These are phyloP conservation scores for Aptenodytes forsteri DNA, from an alignment of 2,113 vertebrate genomes.

Conservation along the genomic window DNA sequence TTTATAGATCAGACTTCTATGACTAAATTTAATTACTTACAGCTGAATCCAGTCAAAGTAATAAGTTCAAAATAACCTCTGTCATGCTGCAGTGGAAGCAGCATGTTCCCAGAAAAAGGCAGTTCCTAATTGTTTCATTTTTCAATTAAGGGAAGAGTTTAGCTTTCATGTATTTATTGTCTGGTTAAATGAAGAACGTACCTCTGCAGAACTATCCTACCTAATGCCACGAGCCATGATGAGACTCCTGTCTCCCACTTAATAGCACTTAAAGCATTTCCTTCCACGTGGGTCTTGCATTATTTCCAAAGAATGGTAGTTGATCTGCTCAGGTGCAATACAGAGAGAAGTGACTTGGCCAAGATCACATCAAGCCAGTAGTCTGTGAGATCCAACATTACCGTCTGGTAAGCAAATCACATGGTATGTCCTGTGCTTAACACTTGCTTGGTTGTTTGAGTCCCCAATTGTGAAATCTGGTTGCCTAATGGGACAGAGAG, in stretches of 20 bases:
- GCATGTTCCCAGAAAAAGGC: slow-evolving; percentile 3
- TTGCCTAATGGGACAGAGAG: background rate
- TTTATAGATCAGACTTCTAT: slow-evolving; percentile 77
- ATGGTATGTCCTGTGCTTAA: background rate
- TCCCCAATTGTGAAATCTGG: background rate
- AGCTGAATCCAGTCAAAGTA: slow-evolving; percentile 66
- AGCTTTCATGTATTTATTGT: background rate
- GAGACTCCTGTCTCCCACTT: background rate
- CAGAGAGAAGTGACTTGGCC: background rate
- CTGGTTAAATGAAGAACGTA: background rate
- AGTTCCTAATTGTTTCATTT: slow-evolving; percentile 30
- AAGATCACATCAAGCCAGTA: background rate
- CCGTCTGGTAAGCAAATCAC: background rate
- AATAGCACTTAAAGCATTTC: background rate
- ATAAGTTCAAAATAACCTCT: slow-evolving; percentile 57
- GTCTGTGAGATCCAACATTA: background rate
- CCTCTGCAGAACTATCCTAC: background rate
- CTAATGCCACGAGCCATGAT: background rate
- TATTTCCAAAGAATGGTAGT: background rate
- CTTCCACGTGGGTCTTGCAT: rapidly evolving
- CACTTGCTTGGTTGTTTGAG: background rate
- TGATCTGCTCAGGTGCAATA: background rate
- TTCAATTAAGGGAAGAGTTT: background rate
- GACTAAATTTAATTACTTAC: slow-evolving; percentile 75
- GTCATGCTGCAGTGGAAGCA: slow-evolving; percentile 20